phyloP scores from a whole-genome alignment of 2,888 invertebrate genomes.

The Archaeoteleia sp. region DNA sequence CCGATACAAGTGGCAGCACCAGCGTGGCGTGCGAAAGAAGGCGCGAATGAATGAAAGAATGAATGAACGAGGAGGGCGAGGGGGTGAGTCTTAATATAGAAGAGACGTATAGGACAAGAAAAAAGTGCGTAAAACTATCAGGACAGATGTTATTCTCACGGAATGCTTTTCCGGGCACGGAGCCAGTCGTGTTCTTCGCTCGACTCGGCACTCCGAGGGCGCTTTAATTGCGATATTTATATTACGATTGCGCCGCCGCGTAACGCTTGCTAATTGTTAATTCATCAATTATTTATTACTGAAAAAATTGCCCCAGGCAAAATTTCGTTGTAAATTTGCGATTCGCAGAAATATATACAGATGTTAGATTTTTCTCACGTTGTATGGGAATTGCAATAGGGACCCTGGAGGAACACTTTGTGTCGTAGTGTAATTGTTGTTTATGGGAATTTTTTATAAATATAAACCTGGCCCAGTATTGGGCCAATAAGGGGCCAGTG shows the following conservation, averaged over 20 bases:
- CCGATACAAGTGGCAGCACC: slow-evolving; percentile 16
- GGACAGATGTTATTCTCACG: slow-evolving; percentile 53
- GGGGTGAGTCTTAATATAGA: slow-evolving; percentile 17
- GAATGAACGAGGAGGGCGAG: slow-evolving; percentile 27
- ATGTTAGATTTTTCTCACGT: no score
- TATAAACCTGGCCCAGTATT: no score
- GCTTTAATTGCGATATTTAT: slow-evolving; percentile 36
- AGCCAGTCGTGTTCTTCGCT: slow-evolving; percentile 13
- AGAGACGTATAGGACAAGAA: slow-evolving; percentile 31
- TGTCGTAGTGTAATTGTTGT: no score
- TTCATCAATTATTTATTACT: no score
- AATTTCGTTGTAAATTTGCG: no score
- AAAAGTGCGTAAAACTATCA: slow-evolving; percentile 29
- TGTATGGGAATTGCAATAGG: no score
- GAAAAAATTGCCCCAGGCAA: no score
- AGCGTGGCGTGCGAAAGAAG: slow-evolving; percentile 55
- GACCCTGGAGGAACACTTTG: no score
- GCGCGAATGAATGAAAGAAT: slow-evolving; percentile 51
- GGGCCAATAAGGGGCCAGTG: no score
- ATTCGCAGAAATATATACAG: no score
- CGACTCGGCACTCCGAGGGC: slow-evolving; percentile 12
- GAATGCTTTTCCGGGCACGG: slow-evolving; percentile 53
- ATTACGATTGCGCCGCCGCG: slow-evolving; percentile 9
- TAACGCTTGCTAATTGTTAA: no score
- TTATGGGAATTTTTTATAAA: no score